Base-by-base conservation (phyloP, 2,888 invertebrate species). In the Pinctada fucata region DNA sequence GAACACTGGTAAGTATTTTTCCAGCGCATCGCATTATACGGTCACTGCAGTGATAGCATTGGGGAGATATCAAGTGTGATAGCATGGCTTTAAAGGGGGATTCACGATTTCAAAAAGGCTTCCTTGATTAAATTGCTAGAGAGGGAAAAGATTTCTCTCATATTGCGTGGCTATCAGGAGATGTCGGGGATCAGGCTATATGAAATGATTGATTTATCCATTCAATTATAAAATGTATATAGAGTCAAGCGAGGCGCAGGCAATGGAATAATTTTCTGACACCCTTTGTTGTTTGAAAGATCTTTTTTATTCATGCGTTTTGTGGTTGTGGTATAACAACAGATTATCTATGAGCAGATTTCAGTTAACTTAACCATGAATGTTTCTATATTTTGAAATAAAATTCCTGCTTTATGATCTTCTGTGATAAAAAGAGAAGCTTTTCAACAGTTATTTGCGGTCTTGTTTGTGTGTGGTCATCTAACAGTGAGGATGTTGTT, bases 181-280 rank as follows among this genome's bases (percentile, higher is more conserved):
- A 58, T 10, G 13, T 6, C 13, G 58, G 8, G 58, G 58, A 58
- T 58, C 58, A 58, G 13, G 6, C 58, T 13, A 58, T 58, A 58
- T 58, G 58, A 58, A 58, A 58, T 58, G 58, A 58, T 58, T 58
- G 58, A 58, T 58, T 58, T 58, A 58, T 58, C 58, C 58, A 10
- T 58, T 58, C 58, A 6, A 58, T 58, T 58, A 58, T 13, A 58
- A 58, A 58, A 58, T 58, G 58, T 58, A 58, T 58, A 6, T 58
- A 6, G 58, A 58, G 58, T 58, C 58, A 58, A 6, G 58, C 13
- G 13, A 10, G 31, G 31, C 31, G 31, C 31, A 31, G 31, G 31
- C 31, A 31, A 31, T 31, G 31, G 31, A 31, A 31, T 31, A 31
- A 31, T 31, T 31, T 31, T 31, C 31, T 31, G 31, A 31, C 31